Base-by-base conservation (phyloP, 2,888 invertebrate species). In the Drosophila lacicola region DNA sequence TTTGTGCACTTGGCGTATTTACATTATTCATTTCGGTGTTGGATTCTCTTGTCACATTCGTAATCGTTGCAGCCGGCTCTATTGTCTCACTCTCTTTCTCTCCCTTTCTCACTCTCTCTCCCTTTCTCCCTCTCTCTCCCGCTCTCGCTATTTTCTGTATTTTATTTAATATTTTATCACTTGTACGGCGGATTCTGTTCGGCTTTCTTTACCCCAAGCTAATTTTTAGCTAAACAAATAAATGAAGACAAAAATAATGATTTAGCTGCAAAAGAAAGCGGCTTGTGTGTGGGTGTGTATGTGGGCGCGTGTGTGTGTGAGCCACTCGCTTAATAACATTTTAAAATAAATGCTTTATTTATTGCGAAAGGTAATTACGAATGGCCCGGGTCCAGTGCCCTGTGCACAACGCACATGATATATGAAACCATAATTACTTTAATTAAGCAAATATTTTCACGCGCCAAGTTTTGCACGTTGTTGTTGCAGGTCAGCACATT, bases 1-100 rank as follows among this genome's bases (percentile, higher is more conserved):
- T 85, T 85, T 89, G 84, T 80, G 85, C 84, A 85, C 88, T 85
- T 85, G 90, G 82, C 87, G 89, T 88, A 84, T 89, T 87, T 89
- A 87, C 82, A 82, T 82, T 82, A 82, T 83, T 83, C 89, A 89
- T 83, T 89, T 84, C 73, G 79, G 53, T 81, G 86, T 82, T 88
- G 82, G 89, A 82, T 88, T 75, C 78, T 71, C 89, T 74, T 84
- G 83, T 84, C 89, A 88, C 83, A 88, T 84, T 84, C 65, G 73
- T 73, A 78, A 72, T 70, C 61, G 77, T 69, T 63, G 36, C 41
- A 55, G 53, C 36, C 63, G 51, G 53, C 33, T 60, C 13, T 64
- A 61, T 34, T 45, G 41, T 25, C 13, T 19, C 25, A 17, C 36
- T 6, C 49, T 39, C 19, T 49, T 19, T 41, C 19, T 41, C n/a